Evolutionary conservation across 2,113 vertebrate genomes (phyloP).

Genomic region (Chlorodrepanis virens): DNA sequence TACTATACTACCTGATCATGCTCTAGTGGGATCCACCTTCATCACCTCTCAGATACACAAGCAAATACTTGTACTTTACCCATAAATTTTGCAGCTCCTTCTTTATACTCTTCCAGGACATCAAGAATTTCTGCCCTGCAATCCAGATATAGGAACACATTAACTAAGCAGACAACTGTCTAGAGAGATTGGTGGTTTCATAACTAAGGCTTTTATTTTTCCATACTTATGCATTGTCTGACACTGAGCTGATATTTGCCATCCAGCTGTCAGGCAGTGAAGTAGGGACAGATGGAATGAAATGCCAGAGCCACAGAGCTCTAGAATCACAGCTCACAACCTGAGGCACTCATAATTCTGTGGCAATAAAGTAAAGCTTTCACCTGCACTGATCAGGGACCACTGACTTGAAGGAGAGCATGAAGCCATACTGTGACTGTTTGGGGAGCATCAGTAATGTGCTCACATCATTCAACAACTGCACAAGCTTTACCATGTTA

Average conservation of each 20-base stretch:
- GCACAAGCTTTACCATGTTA: too few relatives aligned
- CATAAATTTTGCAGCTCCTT: constrained; percentile 90
- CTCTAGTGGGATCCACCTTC: not conserved
- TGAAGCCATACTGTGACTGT: fast-evolving
- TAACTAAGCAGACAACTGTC: not conserved
- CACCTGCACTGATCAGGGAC: not conserved
- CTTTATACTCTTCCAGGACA: constrained; percentile 89
- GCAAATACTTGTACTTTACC: constrained; percentile 74
- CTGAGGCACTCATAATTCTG: fast-evolving
- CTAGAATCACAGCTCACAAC: not conserved
- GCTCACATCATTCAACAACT: not conserved
- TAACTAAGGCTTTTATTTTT: not conserved
- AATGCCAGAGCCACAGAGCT: not conserved
- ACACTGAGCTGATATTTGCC: not conserved
- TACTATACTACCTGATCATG: not conserved
- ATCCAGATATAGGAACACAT: constrained; percentile 28
- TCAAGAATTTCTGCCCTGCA: constrained; percentile 90
- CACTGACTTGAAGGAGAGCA: not conserved
- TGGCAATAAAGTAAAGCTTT: not conserved
- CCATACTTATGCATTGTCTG: fast-evolving
- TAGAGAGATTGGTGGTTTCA: not conserved
- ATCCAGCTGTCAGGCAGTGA: not conserved
- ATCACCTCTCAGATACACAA: not conserved
- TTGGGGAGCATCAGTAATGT: fast-evolving
- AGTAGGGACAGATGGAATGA: not conserved